Evolutionary conservation across 2,888 invertebrate genomes (phyloP), one percentile per base, ranked within the genome.

Genomic region (Apodemia zela): DNA sequence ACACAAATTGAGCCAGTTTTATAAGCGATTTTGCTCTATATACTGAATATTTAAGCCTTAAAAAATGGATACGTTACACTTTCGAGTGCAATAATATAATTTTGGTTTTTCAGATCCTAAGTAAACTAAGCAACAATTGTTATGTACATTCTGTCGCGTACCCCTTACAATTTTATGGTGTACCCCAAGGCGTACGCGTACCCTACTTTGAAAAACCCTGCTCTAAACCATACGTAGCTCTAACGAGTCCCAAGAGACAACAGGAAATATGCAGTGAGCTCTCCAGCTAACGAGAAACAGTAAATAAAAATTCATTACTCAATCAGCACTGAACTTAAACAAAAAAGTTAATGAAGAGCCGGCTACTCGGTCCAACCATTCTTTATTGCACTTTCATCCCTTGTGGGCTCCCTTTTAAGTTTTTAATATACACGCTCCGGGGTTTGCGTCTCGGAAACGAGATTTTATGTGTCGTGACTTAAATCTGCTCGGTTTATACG

Each of bases 381-480:
- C 63, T 59, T 59, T 63, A 21, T 58, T 35, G 59, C 54, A 47
- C 18, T 59, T 47, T 35, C 45, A 60, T 42, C 29, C 45, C 47
- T 57, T 63, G 66, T 57, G 54, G 54, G 54, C 15, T 57, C 54
- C 51, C 29, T 64, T 67, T 67, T 65, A 66, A 65, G 61, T 69
- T 69, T 66, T 63, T 68, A 63, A 68, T 65, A 68, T 62, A 65
- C 61, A 59, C 59, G 54, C 17, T 21, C 42, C 62, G 38, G 45
- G 61, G 64, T 65, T 68, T 57, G 63, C 66, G 66, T 63, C 61
- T 59, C 65, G 51, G 57, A 65, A 66, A 64, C 64, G 61, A 66
- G 65, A 62, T 65, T 65, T 67, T 67, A 69, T 63, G 68, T 66
- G 65, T 69, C 66, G 49, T 62, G 65, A 66, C 61, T 66, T 63